phyloP scores from a whole-genome alignment of 2,888 invertebrate genomes.

The Drosophila borborema region DNA sequence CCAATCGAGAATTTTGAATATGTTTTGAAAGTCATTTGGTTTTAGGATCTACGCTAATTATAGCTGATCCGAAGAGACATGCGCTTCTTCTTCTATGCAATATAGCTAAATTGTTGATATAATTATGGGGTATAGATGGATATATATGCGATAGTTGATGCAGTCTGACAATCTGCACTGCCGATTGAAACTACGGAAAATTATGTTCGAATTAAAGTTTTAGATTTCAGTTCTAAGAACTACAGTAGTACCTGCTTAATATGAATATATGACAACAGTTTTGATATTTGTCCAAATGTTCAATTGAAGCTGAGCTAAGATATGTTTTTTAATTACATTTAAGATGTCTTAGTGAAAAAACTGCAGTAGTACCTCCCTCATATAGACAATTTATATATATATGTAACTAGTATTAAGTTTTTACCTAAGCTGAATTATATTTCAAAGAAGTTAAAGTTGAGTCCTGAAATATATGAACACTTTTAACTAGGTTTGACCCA shows the following conservation, averaged over 20 bases:
- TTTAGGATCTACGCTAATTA: constrained; percentile 29
- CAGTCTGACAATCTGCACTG: background rate
- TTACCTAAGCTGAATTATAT: too few species aligned
- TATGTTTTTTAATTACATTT: too few species aligned
- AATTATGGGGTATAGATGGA: background rate
- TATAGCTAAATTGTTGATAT: background rate
- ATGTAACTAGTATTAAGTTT: too few species aligned
- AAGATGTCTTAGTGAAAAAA: too few species aligned
- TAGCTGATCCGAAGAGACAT: constrained; percentile 13
- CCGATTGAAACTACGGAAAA: background rate
- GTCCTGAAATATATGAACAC: too few species aligned
- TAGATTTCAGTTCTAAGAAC: background rate
- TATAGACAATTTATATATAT: too few species aligned
- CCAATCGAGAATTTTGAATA: constrained; percentile 41
- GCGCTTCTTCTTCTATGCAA: background rate
- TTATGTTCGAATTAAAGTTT: background rate
- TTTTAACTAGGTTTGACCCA: too few species aligned
- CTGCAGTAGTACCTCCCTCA: too few species aligned
- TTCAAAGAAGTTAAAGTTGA: too few species aligned
- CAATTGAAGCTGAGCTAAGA: too few species aligned
- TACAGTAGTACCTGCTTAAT: background rate
- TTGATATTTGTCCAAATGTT: too few species aligned
- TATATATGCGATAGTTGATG: background rate
- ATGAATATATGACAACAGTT: too few species aligned
- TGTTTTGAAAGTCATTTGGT: constrained; percentile 48